phyloP scores from a whole-genome alignment of 1,140 invertebrate species.

The Drosophila lacertosa region DNA sequence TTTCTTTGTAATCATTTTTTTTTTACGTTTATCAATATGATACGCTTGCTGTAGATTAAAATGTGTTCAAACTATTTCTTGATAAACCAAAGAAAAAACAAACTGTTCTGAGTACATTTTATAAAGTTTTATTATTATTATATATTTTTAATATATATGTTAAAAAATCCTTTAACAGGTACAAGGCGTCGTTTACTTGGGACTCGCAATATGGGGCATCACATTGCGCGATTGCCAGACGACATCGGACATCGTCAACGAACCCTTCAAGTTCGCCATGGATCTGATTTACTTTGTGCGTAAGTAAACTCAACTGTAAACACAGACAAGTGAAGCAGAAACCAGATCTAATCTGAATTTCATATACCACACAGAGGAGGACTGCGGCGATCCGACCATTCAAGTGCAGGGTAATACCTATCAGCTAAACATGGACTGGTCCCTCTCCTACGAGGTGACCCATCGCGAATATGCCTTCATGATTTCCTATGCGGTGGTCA shows the following conservation, averaged over 20 bases:
- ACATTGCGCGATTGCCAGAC: conserved; percentile 49
- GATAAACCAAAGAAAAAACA: not conserved
- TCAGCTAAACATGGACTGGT: conserved; percentile 41
- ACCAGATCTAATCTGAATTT: not conserved
- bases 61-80: not conserved
- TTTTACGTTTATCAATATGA: not conserved
- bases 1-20: not conserved
- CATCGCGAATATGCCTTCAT: conserved; percentile 71
- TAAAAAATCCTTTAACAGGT: conserved; percentile 33
- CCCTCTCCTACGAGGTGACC: conserved; percentile 52
- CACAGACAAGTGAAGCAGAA: not conserved
- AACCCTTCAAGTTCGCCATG: conserved; percentile 71
- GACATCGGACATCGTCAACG: conserved; percentile 34
- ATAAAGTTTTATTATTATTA: too few species aligned
- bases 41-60: not conserved
- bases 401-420: not conserved
- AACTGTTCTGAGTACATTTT: too few species aligned
- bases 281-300: conserved; percentile 69
- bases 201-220: conserved; percentile 69
- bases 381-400: conserved; percentile 38
- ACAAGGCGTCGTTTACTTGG: conserved; percentile 66
- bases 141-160: too few species aligned
- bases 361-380: conserved; percentile 30
- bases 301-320: conserved; percentile 22
- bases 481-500: conserved; percentile 72